Evolutionary conservation across 2,113 vertebrate genomes (phyloP).

Genomic region (Rhabdomys dilectus): DNA sequence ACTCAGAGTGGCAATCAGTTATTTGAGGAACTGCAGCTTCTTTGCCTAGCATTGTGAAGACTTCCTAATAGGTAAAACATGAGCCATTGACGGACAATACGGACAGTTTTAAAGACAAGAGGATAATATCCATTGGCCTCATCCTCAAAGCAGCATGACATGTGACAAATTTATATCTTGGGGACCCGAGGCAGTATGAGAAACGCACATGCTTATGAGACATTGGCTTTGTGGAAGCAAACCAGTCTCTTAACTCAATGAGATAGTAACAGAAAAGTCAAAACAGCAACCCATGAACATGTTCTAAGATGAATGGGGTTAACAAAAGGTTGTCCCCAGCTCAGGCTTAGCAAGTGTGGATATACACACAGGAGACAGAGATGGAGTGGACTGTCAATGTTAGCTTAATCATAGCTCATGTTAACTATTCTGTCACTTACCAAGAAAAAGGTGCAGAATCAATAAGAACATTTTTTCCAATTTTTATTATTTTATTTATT

Average conservation of each 20-base stretch:
- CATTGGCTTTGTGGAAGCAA: not conserved
- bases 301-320: not conserved
- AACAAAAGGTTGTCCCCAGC: not conserved
- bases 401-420: not conserved
- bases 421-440: not conserved
- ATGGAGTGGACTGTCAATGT: not conserved
- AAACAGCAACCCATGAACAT: not conserved
- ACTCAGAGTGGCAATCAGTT: not conserved
- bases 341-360: not conserved
- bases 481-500: too few relatives aligned
- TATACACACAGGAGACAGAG: not conserved
- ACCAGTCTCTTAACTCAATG: not conserved
- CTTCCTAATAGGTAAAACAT: slow-evolving; percentile 18
- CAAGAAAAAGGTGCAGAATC: not conserved
- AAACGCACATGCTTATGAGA: not conserved
- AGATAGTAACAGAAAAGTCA: not conserved
- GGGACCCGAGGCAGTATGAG: not conserved
- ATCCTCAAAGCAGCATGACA: not conserved
- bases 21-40: not conserved
- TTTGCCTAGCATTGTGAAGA: not conserved
- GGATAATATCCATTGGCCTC: not conserved
- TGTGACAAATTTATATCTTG: not conserved
- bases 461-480: not conserved
- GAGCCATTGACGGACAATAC: not conserved
- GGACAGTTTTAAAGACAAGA: slow-evolving; percentile 25